A percentile compares a stretch with the other conserved stretches of the same genome.
These are phyloP conservation scores for Pluvianellus socialis DNA, from an alignment of 2,113 vertebrate genomes.

Conservation along the genomic window DNA sequence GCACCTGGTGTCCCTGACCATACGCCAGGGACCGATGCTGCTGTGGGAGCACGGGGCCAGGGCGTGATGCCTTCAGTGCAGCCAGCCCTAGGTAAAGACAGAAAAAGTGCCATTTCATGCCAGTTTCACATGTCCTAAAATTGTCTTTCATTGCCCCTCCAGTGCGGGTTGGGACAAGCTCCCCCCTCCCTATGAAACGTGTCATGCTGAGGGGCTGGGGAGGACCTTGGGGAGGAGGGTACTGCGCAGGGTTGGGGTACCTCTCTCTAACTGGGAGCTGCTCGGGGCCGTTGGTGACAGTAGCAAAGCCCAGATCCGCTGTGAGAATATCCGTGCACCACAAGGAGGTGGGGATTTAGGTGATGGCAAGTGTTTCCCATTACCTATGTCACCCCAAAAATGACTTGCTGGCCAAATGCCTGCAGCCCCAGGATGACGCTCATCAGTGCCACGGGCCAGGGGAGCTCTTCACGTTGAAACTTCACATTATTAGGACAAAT, in stretches of 20 bases:
- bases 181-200: rapidly evolving
- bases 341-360: not conserved
- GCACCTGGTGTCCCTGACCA: not conserved
- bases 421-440: not conserved
- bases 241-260: rapidly evolving
- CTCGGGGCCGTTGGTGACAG: rapidly evolving
- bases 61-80: not conserved
- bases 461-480: not conserved
- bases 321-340: not conserved
- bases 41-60: rapidly evolving
- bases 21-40: not conserved
- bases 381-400: constrained; percentile 29
- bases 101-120: not conserved
- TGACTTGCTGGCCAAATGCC: not conserved
- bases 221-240: not conserved
- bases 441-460: not conserved
- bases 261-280: not conserved
- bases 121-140: not conserved
- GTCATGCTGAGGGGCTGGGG: not conserved
- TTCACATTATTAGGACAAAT: constrained; percentile 2
- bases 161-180: rapidly evolving
- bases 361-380: not conserved
- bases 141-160: not conserved
- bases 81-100: not conserved
- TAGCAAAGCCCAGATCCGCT: not conserved